Evolutionary conservation across 2,113 vertebrate species (phyloP).

Genomic region (Garra rufa): DNA sequence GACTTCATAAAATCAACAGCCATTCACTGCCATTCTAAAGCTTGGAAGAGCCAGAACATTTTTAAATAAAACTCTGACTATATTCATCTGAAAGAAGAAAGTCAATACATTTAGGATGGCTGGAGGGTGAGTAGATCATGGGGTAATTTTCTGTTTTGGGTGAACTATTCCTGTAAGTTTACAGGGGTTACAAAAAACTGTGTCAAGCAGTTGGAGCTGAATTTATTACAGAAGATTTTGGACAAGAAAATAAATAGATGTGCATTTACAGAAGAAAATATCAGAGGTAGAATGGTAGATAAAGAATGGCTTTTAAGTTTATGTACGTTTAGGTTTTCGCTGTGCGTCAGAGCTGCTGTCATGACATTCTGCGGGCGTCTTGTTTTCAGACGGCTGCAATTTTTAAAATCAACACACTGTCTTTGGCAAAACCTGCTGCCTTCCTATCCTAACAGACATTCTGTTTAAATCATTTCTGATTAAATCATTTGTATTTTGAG

Average conservation of each 20-base stretch:
- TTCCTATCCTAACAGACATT: not conserved
- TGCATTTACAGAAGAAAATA: not conserved
- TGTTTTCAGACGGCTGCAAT: not conserved
- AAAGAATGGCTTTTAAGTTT: not conserved
- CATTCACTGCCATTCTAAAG: too few relatives aligned
- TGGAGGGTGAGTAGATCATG: too few relatives aligned
- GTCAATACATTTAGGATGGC: too few relatives aligned
- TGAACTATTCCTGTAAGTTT: not conserved
- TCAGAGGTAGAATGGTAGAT: not conserved
- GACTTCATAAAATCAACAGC: too few relatives aligned
- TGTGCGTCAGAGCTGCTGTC: not conserved
- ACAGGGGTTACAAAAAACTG: not conserved
- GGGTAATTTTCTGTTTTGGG: too few relatives aligned
- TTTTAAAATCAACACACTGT: not conserved
- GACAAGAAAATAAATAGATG: slow-evolving; percentile 1
- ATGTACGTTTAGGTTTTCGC: not conserved
- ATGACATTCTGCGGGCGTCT: not conserved
- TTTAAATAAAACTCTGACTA: too few relatives aligned
- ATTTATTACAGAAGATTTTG: not conserved
- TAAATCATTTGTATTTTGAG: not conserved
- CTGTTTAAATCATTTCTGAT: not conserved
- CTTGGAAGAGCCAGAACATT: too few relatives aligned
- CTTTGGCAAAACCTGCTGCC: not conserved
- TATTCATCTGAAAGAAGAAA: too few relatives aligned
- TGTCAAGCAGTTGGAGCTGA: not conserved